phyloP scores from a whole-genome alignment of 2,797 vertebrate species.

The Macropodus opercularis region DNA sequence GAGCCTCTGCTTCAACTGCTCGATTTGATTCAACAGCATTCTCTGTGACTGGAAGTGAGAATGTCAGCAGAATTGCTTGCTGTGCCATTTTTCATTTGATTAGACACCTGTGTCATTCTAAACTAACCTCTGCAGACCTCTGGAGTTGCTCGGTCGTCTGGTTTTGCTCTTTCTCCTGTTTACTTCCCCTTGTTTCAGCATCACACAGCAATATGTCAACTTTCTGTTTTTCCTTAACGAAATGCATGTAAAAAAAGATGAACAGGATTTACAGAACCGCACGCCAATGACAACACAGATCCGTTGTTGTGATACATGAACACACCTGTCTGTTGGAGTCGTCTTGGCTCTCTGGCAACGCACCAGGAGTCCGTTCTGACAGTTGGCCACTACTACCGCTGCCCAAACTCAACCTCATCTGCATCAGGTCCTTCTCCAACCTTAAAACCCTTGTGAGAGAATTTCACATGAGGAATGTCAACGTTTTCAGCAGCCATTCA shows the following conservation, averaged over 20 bases:
- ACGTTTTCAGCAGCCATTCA: not conserved
- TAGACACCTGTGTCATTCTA: not conserved
- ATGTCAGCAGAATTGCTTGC: not conserved
- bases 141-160: slow-evolving; percentile 65
- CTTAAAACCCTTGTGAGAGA: slow-evolving; percentile 72
- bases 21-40: slow-evolving; percentile 61
- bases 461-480: slow-evolving; percentile 26
- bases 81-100: not conserved
- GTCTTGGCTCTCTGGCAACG: slow-evolving; percentile 50
- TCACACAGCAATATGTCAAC: slow-evolving; percentile 63
- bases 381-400: slow-evolving; percentile 34
- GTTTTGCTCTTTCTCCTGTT: slow-evolving; percentile 69
- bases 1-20: slow-evolving; percentile 69
- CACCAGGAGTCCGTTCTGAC: not conserved
- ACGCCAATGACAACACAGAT: not conserved
- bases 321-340: slow-evolving; percentile 57
- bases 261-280: not conserved
- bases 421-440: slow-evolving; percentile 77
- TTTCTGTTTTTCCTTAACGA: slow-evolving; percentile 55
- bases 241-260: not conserved
- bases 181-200: slow-evolving; percentile 60
- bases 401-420: slow-evolving; percentile 69
- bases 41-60: slow-evolving; percentile 60
- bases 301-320: not conserved
- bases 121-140: slow-evolving; percentile 65